Conservation (phyloP, 2,888 invertebrate genomes). For the Diarsia mendica region DNA sequence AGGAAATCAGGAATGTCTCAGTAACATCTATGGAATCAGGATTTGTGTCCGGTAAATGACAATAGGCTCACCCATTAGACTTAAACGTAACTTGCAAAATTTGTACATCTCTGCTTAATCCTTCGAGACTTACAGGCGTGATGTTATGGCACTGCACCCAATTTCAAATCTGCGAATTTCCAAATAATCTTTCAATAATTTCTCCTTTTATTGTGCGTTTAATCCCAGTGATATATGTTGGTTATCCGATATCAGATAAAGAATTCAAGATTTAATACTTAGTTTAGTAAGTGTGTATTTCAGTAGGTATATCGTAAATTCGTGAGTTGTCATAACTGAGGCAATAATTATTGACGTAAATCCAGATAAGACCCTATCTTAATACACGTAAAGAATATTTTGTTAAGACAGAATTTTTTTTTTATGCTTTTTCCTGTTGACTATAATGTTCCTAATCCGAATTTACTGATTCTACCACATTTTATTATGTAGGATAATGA, state of each 20-base stretch:
- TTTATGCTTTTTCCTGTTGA: not conserved
- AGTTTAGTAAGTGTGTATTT: not conserved
- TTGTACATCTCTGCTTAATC: too few species aligned
- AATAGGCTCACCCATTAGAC: too few species aligned
- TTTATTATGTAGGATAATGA: not conserved
- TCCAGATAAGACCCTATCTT: not conserved
- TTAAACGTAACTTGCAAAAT: too few species aligned
- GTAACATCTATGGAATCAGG: too few species aligned
- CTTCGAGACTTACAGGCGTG: too few species aligned
- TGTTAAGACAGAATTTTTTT: not conserved
- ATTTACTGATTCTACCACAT: not conserved
- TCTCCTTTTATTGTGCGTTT: too few species aligned
- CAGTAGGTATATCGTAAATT: not conserved
- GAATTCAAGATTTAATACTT: not conserved
- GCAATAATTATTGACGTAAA: not conserved
- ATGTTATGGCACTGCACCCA: not conserved
- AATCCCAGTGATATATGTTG: too few species aligned
- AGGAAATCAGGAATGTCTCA: too few species aligned
- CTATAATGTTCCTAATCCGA: not conserved
- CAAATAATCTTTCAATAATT: not conserved
- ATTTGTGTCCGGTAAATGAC: too few species aligned
- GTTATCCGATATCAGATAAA: not conserved
- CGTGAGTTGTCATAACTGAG: not conserved
- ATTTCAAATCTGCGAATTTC: not conserved
- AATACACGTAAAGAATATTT: not conserved